Base-by-base conservation (phyloP, 1,140 invertebrate genomes). In the Onthophagus taurus region DNA sequence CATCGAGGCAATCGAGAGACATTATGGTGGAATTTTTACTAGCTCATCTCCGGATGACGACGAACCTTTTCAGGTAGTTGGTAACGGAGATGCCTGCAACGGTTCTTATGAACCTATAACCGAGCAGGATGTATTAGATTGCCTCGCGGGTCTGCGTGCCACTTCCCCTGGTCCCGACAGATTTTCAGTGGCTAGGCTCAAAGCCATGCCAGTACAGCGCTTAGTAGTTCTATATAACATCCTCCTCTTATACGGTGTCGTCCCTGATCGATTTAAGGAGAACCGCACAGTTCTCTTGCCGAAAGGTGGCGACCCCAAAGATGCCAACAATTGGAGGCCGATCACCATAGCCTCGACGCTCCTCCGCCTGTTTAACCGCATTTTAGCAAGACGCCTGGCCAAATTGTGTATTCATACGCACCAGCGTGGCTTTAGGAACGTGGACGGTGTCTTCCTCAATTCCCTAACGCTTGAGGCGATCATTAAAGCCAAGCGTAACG, bases 281-380 rank as follows among this genome's bases (percentile, higher is more conserved):
- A 8, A 7, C 4, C 36, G 36, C 13, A 38, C 36, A 3, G 13
- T 21, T 2, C 16, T 42, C 16, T 7, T 42, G 1, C 2, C 36
- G 6, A 23, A 38, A 2, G 5, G 16, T 24, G 36, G 18, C 6
- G 36, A 38, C 20, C 18, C 5, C 4, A 11, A 16, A 1, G 18
- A 21, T 14, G 16, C 36, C 1, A n/a, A n/a, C 6, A 38, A 38
- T 13, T 55, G 51, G 51, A 31, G 66, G 18, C 65, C 67, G 7
- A 67, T 70, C 1, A 62, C 63, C 18, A 58, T 70, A 11, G 54
- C 59, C 21, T 67, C 63, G 1, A 49, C 64, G 2, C 33, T 65
- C 0, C 49, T 60, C 2, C 39, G 64, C 19, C 45, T 50, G 1
- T 49, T 60, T 26, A 58, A 66, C 45, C 52, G 56, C 24, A 51